These are phyloP conservation scores for Gallinago solitaria DNA, from an alignment of 2,797 vertebrate genomes.

Conservation along the genomic window DNA sequence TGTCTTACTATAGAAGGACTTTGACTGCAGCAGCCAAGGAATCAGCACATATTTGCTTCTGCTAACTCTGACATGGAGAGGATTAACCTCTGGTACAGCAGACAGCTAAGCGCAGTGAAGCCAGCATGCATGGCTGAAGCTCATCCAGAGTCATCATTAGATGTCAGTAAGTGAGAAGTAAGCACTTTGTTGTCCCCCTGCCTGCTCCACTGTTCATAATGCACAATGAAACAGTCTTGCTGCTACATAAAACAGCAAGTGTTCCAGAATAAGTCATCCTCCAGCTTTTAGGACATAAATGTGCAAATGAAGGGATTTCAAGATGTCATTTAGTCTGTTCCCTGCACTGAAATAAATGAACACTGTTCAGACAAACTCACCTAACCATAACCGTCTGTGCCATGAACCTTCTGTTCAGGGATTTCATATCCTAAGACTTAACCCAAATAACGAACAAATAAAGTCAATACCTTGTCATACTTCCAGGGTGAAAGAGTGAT, in stretches of 20 bases:
- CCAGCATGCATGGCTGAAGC: background rate
- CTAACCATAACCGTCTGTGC: background rate
- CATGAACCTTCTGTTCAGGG: background rate
- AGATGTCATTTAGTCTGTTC: background rate
- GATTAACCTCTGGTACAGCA: background rate
- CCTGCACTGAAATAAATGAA: background rate
- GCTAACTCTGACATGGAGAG: background rate
- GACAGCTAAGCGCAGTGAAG: background rate
- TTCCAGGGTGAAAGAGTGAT: background rate
- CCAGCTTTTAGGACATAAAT: background rate
- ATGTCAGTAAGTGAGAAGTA: background rate
- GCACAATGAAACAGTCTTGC: background rate
- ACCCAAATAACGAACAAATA: background rate
- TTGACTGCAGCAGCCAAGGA: background rate
- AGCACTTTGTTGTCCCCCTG: background rate
- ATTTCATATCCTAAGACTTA: background rate
- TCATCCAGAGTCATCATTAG: background rate
- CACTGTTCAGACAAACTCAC: background rate
- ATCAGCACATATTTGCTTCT: background rate
- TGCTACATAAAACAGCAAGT: background rate
- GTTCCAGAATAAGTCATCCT: background rate
- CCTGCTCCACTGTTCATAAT: background rate
- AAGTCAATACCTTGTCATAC: background rate
- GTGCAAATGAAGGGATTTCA: background rate
- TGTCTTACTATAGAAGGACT: background rate